These are phyloP conservation scores for Budorcas taxicolor DNA, from an alignment of 2,113 vertebrate species.

Conservation along the genomic window DNA sequence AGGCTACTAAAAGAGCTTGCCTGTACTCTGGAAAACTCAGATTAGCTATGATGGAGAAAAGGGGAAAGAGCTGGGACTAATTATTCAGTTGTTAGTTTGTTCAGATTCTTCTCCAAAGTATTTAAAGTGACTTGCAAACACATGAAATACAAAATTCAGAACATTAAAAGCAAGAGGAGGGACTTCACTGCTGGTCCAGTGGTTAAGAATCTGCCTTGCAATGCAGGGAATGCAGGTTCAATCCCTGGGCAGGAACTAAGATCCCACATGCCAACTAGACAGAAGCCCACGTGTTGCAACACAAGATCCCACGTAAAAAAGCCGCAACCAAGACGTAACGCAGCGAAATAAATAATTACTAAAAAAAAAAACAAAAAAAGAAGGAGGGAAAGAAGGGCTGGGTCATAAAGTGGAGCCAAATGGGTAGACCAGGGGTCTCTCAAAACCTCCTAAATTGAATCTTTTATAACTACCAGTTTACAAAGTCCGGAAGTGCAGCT, in stretches of 20 bases:
- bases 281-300: background rate
- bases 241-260: background rate
- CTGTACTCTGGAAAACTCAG: background rate
- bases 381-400: background rate
- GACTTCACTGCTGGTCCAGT: background rate
- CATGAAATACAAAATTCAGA: background rate
- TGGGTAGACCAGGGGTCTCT: background rate
- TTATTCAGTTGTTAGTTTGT: background rate
- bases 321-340: fast-evolving
- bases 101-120: background rate
- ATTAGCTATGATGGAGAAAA: background rate
- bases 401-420: background rate
- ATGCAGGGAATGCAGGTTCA: background rate
- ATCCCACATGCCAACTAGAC: background rate
- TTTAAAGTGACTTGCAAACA: background rate
- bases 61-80: background rate
- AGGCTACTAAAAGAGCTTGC: background rate
- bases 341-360: background rate
- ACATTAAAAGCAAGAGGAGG: background rate
- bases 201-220: background rate
- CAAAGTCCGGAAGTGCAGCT: background rate
- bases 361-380: background rate
- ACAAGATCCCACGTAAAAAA: background rate
- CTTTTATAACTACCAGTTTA: background rate
- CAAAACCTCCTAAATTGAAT: background rate